phyloP scores from a whole-genome alignment of 2,888 invertebrate species.

The Halictus ligatus region DNA sequence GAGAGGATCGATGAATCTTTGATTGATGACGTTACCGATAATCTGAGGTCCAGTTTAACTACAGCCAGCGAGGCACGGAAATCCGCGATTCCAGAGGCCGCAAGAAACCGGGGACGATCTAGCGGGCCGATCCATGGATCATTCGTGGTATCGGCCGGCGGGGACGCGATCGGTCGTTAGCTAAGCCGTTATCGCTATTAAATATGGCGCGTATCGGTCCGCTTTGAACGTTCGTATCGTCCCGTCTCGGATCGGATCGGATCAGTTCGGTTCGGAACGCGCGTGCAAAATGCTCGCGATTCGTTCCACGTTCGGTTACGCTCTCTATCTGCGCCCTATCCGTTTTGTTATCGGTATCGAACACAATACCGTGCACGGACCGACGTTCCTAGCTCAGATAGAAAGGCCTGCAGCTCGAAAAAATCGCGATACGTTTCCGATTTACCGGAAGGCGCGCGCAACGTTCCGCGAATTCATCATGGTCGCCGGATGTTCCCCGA shows the following conservation, averaged over 20 bases:
- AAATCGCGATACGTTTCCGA: conserved; percentile 15
- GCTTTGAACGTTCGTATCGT: conserved; percentile 21
- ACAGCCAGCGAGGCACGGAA: neutral
- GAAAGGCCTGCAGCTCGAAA: neutral
- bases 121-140: conserved; percentile 31
- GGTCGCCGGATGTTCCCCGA: neutral
- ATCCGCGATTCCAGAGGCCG: conserved; percentile 3
- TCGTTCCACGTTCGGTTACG: conserved; percentile 12
- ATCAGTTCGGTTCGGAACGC: neutral
- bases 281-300: conserved; percentile 7
- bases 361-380: conserved; percentile 19
- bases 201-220: conserved; percentile 40
- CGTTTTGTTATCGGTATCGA: conserved; percentile 33
- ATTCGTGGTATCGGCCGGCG: conserved; percentile 40
- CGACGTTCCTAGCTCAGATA: neutral
- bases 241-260: neutral
- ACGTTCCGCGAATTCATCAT: conserved; percentile 9
- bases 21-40: neutral
- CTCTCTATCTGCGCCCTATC: neutral
- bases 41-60: neutral
- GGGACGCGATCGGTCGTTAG: conserved; percentile 56
- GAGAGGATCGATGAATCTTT: no score
- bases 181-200: conserved; percentile 59
- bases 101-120: conserved; percentile 19
- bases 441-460: conserved; percentile 8